Evolutionary conservation across 2,888 invertebrate genomes (phyloP), one percentile per base, ranked within the genome.

Genomic region (Microplitis manilae): DNA sequence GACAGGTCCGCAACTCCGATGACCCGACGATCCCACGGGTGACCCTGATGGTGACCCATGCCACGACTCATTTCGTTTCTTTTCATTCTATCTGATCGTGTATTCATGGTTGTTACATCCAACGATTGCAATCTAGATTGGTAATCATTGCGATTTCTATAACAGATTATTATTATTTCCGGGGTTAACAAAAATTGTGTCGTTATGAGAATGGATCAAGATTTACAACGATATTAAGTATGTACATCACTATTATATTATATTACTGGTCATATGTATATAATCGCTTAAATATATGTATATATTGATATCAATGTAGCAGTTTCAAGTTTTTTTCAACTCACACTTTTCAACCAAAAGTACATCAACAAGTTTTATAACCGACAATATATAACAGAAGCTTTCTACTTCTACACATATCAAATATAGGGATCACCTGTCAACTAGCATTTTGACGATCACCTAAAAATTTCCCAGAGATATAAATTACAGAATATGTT

Each of bases 1-100:
- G 71, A 74, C 77, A 75, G 74, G 77, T 77, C 74, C 74, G 9
- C 84, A 85, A 85, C 83, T 85, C 80, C 81, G 81, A 79, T 87
- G 87, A 87, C 87, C 87, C 86, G 81, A 77, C 69, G 85, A 81
- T 87, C 87, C 85, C 86, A 86, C 87, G 87, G 84, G 83, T 83
- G 86, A 88, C 86, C 88, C 83, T 82, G 81, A 65, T 76, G 73
- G 77, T 75, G 61, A 65, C 72, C 73, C 77, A 77, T 74, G 65
- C 73, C 73, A 73, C 71, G 60, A 70, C 41, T 71, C 70, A 74
- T 74, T 77, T 74, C 70, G 20, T 77, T 60, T 69, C 68, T 71
- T 75, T 61, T 39, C 68, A 61, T 73, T 69, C 73, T 77, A 77
- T 77, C 74, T 77, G 74, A 75, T 77, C 60, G 61, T 71, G 40